Conservation (phyloP, 2,113 vertebrate species). For the Alouatta palliata region DNA sequence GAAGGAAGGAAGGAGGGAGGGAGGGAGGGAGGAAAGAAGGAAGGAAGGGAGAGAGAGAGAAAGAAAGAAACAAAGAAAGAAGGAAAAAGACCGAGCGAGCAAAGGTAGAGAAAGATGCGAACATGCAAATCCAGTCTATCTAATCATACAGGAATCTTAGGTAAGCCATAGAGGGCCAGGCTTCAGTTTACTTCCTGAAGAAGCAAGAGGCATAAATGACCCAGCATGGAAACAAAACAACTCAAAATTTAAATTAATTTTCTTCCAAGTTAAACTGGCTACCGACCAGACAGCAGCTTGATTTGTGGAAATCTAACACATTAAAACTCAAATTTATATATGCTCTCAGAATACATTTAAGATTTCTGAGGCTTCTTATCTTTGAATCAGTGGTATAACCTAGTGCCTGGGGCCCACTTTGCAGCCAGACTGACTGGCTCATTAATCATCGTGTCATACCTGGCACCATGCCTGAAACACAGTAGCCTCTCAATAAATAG, state of each 20-base stretch:
- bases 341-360: background rate
- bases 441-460: conserved; percentile 12
- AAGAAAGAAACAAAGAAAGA: too few relatives aligned
- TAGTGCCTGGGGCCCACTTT: conserved; percentile 25
- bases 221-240: background rate
- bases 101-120: conserved; percentile 34
- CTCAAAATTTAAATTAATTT: background rate
- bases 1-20: too few relatives aligned
- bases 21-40: too few relatives aligned
- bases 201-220: background rate
- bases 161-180: background rate
- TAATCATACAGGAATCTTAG: background rate
- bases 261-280: conserved; percentile 15
- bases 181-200: background rate
- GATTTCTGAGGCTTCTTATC: background rate
- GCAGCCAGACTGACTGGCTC: background rate
- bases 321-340: background rate
- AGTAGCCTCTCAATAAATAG: background rate
- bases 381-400: conserved; percentile 20
- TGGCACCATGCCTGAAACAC: background rate
- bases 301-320: background rate
- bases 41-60: too few relatives aligned
- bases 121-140: background rate
- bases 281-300: background rate
- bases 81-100: too few relatives aligned